Evolutionary conservation across 2,888 invertebrate species (phyloP).

Genomic region (Fissipunctia ypsillon): DNA sequence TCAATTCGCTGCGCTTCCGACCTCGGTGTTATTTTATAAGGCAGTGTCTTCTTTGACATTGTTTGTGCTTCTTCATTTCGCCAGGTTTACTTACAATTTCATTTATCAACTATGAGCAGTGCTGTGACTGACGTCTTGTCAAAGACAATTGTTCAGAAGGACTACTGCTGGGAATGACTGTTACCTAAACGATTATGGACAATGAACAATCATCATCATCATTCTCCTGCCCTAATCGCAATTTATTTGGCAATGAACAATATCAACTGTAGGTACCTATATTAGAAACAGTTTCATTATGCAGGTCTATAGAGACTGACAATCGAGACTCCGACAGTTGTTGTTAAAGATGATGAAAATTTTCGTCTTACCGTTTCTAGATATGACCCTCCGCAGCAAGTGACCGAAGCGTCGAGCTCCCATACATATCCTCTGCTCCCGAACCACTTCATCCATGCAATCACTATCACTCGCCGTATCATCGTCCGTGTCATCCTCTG

Average conservation of each 20-base stretch:
- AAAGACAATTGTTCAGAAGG: not conserved
- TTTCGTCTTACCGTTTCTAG: conserved; percentile 86
- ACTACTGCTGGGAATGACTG: not conserved
- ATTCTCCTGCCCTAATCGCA: too few species aligned
- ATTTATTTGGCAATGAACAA: not conserved
- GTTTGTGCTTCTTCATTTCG: conserved; percentile 17
- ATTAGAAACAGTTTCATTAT: not conserved
- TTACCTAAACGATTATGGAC: not conserved
- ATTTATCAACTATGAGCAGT: not conserved
- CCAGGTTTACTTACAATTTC: not conserved
- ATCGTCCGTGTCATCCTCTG: conserved; percentile 84
- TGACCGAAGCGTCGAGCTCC: conserved; percentile 87
- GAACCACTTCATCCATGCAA: conserved; percentile 83
- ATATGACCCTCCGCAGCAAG: conserved; percentile 85
- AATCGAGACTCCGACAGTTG: not conserved
- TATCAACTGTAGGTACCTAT: too few species aligned
- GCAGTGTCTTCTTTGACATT: conserved; percentile 29
- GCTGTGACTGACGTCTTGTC: not conserved
- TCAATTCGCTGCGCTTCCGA: conserved; percentile 72
- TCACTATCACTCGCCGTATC: conserved; percentile 86
- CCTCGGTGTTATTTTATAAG: conserved; percentile 51
- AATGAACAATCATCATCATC: not conserved
- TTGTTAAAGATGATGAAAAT: not conserved
- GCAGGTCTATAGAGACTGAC: not conserved
- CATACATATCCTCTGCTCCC: conserved; percentile 86